A percentile compares a stretch with the other conserved stretches of the same genome.
Evolutionary conservation across 2,113 vertebrate genomes (phyloP).

Genomic region (Elephas maximus): DNA sequence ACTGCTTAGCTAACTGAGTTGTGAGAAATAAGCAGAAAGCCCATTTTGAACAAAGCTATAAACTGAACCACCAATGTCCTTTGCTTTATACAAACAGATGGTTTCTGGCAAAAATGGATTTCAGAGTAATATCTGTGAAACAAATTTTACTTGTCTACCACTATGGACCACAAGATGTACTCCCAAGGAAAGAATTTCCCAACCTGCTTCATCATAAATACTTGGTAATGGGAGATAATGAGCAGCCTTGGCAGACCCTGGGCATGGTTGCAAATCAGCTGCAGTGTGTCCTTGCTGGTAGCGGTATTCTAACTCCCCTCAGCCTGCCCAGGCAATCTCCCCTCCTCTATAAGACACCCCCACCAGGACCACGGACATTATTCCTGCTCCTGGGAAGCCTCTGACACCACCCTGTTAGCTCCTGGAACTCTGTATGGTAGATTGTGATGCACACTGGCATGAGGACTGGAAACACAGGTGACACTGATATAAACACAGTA

Average conservation of each 20-base stretch:
- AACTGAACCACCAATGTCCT: slow-evolving; percentile 22
- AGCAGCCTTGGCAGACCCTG: background rate
- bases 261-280: background rate
- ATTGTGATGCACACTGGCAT: background rate
- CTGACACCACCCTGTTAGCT: background rate
- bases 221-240: background rate
- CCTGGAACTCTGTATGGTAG: background rate
- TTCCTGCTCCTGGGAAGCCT: background rate
- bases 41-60: slow-evolving; percentile 65
- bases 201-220: slow-evolving; percentile 17
- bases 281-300: background rate
- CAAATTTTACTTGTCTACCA: slow-evolving; percentile 61
- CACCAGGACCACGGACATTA: background rate
- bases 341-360: background rate
- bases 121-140: slow-evolving; percentile 74
- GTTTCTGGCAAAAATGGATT: slow-evolving; percentile 70
- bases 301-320: background rate
- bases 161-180: slow-evolving; percentile 52
- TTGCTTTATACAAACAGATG: slow-evolving; percentile 72
- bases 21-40: slow-evolving; percentile 37
- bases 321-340: background rate
- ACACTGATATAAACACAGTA: background rate
- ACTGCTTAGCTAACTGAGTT: slow-evolving; percentile 23
- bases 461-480: background rate
- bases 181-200: slow-evolving; percentile 36